Base-by-base conservation (phyloP, 1,140 invertebrate genomes). In the Diorhabda elongata region DNA sequence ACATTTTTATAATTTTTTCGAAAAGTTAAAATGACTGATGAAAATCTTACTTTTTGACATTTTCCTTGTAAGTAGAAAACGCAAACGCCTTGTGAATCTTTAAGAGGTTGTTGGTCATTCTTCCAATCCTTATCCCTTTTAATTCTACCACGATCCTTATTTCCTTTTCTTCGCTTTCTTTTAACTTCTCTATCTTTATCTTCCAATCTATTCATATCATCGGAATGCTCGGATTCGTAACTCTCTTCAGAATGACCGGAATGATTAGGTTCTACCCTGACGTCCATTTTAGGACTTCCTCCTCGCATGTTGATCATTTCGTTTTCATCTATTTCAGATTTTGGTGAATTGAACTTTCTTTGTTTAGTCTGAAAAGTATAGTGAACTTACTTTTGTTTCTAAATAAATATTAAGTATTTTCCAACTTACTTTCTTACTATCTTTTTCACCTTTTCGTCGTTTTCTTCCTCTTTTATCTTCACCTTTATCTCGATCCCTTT, bases 31-130 rank as follows among this genome's bases (percentile, higher is more conserved):
- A 26, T 26, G 26, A 26, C 26, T 26, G 26, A 26, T 26, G 26
- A 26, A 26, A 8, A 52, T 52, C 64, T 71, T 73, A 80, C 89
- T 83, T 91, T 89, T 76, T 91, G 88, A 82, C 93, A 95, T 83
- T 95, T 94, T 66, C 94, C 93, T 83, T 95, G 92, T 86, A 94
- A 89, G 76, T 87, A 95, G 83, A 92, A 92, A 66, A 90, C 86
- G 78, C 94, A 95, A 66, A 92, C 87, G 4, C 87, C 84, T 64
- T 91, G 87, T 3, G 85, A 81, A 77, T 91, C 89, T 77, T 88
- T 87, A 71, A 83, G 80, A 41, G 81, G 66, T 47, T 52, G 56
- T 56, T 71, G 68, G 43, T 66, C 66, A 11, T 62, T 68, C 9
- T 64, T 81, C 58, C 64, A 70, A 41, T 70, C 62, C 47, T 67